Evolutionary conservation across 2,888 invertebrate genomes (phyloP).

Genomic region (Adela reaumurella): DNA sequence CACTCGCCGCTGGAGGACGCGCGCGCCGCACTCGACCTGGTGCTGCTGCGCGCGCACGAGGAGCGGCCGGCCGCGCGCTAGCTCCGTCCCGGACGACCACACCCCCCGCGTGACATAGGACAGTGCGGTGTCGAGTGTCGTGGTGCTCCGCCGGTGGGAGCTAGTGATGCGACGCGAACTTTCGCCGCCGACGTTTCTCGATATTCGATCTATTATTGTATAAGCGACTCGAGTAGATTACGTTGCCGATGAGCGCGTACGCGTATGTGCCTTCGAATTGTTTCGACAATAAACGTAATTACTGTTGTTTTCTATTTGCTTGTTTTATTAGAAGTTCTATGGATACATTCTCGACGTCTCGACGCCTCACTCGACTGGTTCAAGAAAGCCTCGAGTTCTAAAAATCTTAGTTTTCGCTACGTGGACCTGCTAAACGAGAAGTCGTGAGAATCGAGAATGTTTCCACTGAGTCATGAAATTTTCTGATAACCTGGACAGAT

Average conservation of each 20-base stretch:
- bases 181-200: neutral
- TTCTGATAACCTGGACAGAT: no score
- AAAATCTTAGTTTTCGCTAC: no score
- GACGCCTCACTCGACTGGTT: no score
- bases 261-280: constrained; percentile 55
- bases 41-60: constrained; percentile 70
- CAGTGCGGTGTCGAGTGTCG: neutral
- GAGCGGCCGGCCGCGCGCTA: constrained; percentile 30
- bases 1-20: constrained; percentile 96
- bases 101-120: constrained; percentile 24
- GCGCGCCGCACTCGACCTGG: constrained; percentile 81
- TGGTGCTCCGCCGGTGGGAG: neutral
- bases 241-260: constrained; percentile 53
- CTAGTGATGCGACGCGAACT: neutral
- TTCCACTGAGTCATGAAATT: no score
- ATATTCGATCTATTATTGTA: constrained; percentile 19
- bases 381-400: no score
- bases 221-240: constrained; percentile 26
- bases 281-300: constrained; percentile 52
- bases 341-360: no score
- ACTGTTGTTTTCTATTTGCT: constrained; percentile 25
- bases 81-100: constrained; percentile 29
- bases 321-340: constrained; percentile 2
- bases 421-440: no score
- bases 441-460: no score